These are phyloP conservation scores for Drosophila pachea DNA, from an alignment of 1,140 invertebrate genomes.

Conservation along the genomic window DNA sequence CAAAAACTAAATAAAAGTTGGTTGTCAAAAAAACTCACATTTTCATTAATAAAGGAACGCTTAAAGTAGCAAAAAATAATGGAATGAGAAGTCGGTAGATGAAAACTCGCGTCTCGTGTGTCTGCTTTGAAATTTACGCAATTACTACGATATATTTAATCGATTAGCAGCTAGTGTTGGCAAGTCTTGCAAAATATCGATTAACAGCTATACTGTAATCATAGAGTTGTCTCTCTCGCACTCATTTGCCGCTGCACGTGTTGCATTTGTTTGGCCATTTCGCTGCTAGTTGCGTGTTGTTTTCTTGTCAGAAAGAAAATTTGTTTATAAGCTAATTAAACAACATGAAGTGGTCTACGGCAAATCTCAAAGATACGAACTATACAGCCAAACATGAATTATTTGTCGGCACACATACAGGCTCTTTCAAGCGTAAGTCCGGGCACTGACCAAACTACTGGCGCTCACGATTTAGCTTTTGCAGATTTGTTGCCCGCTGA, in stretches of 20 bases:
- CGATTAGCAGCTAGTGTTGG: slow-evolving; percentile 15
- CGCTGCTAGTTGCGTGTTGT: slow-evolving; percentile 20
- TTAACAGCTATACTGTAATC: neutral
- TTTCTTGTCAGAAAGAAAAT: slow-evolving; percentile 18
- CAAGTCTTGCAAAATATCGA: neutral
- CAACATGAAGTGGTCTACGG: slow-evolving; percentile 76
- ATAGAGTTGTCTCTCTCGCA: slow-evolving; percentile 22
- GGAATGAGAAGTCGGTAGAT: too few relatives aligned
- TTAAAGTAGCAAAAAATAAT: too few relatives aligned
- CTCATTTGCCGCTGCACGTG: slow-evolving; percentile 57
- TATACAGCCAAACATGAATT: slow-evolving; percentile 74
- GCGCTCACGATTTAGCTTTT: neutral
- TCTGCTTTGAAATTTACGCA: too few relatives aligned
- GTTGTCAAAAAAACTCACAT: neutral
- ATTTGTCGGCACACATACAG: slow-evolving; percentile 77
- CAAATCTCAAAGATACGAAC: slow-evolving; percentile 68
- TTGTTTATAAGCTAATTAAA: slow-evolving; percentile 1
- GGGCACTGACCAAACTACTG: neutral
- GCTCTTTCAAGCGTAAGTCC: slow-evolving; percentile 76
- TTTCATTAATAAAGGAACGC: too few relatives aligned
- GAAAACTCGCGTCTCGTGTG: too few relatives aligned
- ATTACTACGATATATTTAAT: neutral
- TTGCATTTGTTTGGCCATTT: slow-evolving; percentile 49
- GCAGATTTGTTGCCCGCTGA: slow-evolving; percentile 59
- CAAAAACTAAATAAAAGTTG: slow-evolving; percentile 35